Evolutionary conservation across 2,888 invertebrate genomes (phyloP), one percentile per base, ranked within the genome.

Genomic region (Pimpla rufipes): DNA sequence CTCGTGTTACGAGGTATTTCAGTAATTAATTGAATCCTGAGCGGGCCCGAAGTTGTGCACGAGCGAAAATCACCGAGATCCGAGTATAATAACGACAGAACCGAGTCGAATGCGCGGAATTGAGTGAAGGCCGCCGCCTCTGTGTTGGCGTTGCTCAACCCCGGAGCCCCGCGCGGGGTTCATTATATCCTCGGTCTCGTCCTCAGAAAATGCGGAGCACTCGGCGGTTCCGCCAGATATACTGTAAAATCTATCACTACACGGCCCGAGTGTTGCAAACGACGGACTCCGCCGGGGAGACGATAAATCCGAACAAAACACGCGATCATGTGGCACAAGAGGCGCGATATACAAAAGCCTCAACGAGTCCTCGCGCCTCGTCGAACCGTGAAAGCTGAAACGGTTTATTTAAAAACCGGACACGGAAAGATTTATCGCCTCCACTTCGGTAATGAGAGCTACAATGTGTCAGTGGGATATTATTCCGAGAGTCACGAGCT

Each of bases 31-130:
- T 16, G 66, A 1, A 42, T 23, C 66, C 6, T 11, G n/a, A n/a
- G 45, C n/a, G 45, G 21, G 1, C 11, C 13, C 45, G 21, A 45
- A 23, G 66, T 21, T 45, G 57, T 6, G 23, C 8, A 8, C 40
- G 16, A 5, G 21, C 8, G 13, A 45, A 23, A 77, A 66, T 16
- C 21, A 52, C 35, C 21, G 18, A 16, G 42, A 40, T 18, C 50
- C 50, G 47, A 62, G 55, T n/a, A 45, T 45, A n/a, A 18, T 10
- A 35, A 66, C 21, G 67, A 68, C 52, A 37, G 76, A 52, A 81
- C 62, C 80, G 68, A 64, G 70, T 75, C 64, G 70, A 71, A 76
- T 62, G 45, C 29, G 29, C 29, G 42, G 37, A 45, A 81, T 81
- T 42, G 23, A 76, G 64, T 13, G 40, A 81, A 76, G 47, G 66